Conservation (phyloP, 2,113 vertebrate species). For the Perccottus glenii region DNA sequence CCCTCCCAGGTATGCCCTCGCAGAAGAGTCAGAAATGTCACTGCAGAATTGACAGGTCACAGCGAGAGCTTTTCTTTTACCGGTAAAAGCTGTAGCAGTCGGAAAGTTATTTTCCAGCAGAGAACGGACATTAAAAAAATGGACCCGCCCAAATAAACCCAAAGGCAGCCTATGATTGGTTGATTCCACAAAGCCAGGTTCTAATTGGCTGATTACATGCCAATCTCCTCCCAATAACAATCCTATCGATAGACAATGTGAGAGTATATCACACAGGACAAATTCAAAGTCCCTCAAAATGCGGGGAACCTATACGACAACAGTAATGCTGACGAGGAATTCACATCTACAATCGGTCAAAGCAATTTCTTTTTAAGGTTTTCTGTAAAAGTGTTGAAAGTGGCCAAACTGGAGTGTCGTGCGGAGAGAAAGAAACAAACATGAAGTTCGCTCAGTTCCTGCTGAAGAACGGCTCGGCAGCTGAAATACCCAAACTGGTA, state of each 20-base stretch:
- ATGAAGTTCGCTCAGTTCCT: conserved; percentile 91
- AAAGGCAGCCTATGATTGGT: conserved; percentile 49
- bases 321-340: background rate
- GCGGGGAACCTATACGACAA: background rate
- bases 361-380: background rate
- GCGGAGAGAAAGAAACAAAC: conserved; percentile 41
- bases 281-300: conserved; percentile 4
- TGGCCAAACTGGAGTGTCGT: conserved; percentile 19
- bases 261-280: background rate
- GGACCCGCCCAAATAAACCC: conserved; percentile 12
- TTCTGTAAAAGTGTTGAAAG: background rate
- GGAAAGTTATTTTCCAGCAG: too few species aligned
- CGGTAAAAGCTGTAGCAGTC: too few species aligned
- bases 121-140: background rate
- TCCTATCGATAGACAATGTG: background rate
- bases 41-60: too few species aligned
- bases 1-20: too few species aligned
- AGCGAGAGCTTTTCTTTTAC: too few species aligned
- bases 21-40: too few species aligned
- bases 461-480: conserved; percentile 78
- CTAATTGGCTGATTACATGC: background rate
- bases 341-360: background rate
- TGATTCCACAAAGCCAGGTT: too few species aligned
- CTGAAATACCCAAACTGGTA: conserved; percentile 80
- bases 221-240: conserved; percentile 33